phyloP scores from a whole-genome alignment of 2,888 invertebrate species.

The Sarcophaga rosellei region DNA sequence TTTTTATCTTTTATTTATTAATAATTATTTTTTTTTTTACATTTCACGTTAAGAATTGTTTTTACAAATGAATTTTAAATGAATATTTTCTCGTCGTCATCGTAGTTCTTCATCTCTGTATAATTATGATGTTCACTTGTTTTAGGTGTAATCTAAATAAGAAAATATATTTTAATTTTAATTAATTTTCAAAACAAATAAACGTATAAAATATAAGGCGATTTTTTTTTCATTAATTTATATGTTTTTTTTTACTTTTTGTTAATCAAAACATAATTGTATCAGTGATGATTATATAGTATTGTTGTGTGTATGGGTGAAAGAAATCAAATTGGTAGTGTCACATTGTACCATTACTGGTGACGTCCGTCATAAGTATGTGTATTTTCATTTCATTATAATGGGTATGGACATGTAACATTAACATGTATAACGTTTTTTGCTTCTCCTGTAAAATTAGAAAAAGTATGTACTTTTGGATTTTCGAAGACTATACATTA shows the following conservation, averaged over 20 bases:
- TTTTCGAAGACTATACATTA: too few relatives aligned
- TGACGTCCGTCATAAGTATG: too few relatives aligned
- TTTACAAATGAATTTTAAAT: constrained; percentile 30
- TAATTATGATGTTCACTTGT: constrained; percentile 65
- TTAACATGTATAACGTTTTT: too few relatives aligned
- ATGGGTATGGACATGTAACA: too few relatives aligned
- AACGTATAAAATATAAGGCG: constrained; percentile 56
- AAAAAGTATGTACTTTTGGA: too few relatives aligned
- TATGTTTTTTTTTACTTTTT: constrained; percentile 1
- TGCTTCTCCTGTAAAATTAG: too few relatives aligned
- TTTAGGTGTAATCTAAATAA: constrained; percentile 67
- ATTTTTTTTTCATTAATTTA: constrained; percentile 16
- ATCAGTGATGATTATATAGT: neutral
- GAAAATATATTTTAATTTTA: constrained; percentile 63
- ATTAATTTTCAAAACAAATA: constrained; percentile 65
- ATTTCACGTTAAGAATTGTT: constrained; percentile 31
- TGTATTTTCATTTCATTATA: too few relatives aligned
- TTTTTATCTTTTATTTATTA: constrained; percentile 25
- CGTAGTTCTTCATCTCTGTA: constrained; percentile 60
- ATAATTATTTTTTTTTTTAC: constrained; percentile 25
- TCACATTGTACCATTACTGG: too few relatives aligned
- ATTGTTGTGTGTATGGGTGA: neutral
- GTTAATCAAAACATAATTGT: neutral
- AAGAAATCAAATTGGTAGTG: neutral
- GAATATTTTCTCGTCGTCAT: constrained; percentile 38